Evolutionary conservation across 2,888 invertebrate species (phyloP), one percentile per base, ranked within the genome.

Genomic region (Trachelus iudaicus): DNA sequence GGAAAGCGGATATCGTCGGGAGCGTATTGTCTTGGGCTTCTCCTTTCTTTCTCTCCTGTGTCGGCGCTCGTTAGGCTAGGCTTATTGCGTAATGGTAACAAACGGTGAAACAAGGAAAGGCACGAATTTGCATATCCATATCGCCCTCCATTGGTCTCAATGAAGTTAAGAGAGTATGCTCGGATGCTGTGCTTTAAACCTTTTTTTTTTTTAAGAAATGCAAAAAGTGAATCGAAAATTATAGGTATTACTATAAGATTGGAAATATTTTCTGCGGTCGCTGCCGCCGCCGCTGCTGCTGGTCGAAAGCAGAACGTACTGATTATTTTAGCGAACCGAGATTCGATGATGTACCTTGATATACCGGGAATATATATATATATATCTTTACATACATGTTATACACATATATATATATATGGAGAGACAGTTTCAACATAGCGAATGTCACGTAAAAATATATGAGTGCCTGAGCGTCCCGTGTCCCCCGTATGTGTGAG

Each of bases 291-390:
- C 30, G 33, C 75, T 77, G 33, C 75, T 77, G 77, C 75, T 77
- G 77, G 71, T 56, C 75, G 75, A 79, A 75, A 81, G 84, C 81
- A 84, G 85, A 87, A 85, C 85, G 87, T 87, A 87, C 87, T 87
- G 88, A 88, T 85, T 87, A 86, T 83, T 88, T 87, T 85, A 86
- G 85, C 85, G 83, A 86, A 86, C 84, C 81, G 85, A 84, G 78
- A 82, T 82, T 85, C 83, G 85, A 87, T 84, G 82, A 82, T 87
- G 85, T 86, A 85, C 84, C 85, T 86, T 85, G 85, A 87, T 85
- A 86, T 83, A 75, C 74, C 73, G 73, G 69, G 35, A 75, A 33
- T 69, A 69, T 69, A 69, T 34, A 77, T 74, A 34, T 74, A 74
- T 74, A 74, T 74, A 74, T 74, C 33, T 74, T 35, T 31, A 40